Evolutionary conservation across 2,888 invertebrate species (phyloP).

Genomic region (Bruchidius siliquastri): DNA sequence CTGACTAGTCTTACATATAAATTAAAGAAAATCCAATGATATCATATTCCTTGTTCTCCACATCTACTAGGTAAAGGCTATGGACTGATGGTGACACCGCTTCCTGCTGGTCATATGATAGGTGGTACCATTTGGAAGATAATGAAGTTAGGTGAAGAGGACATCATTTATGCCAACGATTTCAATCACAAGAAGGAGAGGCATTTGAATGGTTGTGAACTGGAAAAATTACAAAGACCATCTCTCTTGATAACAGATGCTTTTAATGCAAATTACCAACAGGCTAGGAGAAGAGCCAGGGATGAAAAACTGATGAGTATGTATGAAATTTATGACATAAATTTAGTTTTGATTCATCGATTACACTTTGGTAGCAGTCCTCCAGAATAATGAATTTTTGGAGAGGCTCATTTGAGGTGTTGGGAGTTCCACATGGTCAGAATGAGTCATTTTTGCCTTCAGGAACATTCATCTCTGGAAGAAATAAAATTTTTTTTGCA

Average conservation of each 20-base stretch:
- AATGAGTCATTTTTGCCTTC: no score
- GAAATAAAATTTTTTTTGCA: no score
- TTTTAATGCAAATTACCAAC: constrained; percentile 91
- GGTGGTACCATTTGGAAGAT: constrained; percentile 99
- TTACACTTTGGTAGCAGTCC: no score
- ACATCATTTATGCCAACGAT: constrained; percentile 96
- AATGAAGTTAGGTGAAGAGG: constrained; percentile 96
- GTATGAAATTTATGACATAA: constrained; percentile 38
- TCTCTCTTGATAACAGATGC: constrained; percentile 93
- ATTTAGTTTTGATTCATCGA: no score
- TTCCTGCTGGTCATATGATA: constrained; percentile 96
- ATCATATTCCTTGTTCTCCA: not conserved
- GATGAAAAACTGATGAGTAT: constrained; percentile 96
- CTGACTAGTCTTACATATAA: no score
- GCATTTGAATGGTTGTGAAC: constrained; percentile 92
- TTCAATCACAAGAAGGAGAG: constrained; percentile 99
- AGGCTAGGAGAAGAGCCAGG: constrained; percentile 80
- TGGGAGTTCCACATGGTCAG: no score
- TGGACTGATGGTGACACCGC: constrained; percentile 89
- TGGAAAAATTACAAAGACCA: constrained; percentile 86
- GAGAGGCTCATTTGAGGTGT: no score
- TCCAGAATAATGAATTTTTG: no score
- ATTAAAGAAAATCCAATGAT: not conserved
- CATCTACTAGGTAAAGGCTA: constrained; percentile 76
- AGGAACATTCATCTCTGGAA: no score